phyloP scores from a whole-genome alignment of 2,113 vertebrate species.

The Oostethus manadensis region DNA sequence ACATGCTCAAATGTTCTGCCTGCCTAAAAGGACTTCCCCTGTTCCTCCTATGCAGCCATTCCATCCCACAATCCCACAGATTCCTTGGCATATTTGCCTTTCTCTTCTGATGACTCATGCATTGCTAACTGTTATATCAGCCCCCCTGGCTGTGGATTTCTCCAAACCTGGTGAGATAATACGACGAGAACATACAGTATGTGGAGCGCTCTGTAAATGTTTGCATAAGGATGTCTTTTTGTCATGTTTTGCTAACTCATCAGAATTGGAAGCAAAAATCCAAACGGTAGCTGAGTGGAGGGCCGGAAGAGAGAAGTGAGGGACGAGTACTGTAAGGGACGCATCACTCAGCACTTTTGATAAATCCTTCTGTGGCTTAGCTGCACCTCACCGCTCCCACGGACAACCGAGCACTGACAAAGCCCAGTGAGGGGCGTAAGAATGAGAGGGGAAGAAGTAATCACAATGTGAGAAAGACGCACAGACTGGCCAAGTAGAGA shows the following conservation, averaged over 20 bases:
- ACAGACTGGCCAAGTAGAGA: conserved; percentile 2
- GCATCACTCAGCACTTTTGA: conserved; percentile 26
- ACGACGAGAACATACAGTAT: conserved; percentile 5
- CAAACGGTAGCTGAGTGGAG: neutral
- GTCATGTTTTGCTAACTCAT: neutral
- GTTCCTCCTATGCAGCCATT: conserved; percentile 7
- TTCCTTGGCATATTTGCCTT: conserved; percentile 23
- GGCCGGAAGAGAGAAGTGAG: neutral
- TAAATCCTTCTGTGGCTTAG: conserved; percentile 22
- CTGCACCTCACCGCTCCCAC: neutral
- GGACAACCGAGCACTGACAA: neutral
- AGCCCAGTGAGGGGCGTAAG: conserved; percentile 1
- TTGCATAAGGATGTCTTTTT: neutral
- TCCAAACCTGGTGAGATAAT: conserved; percentile 13
- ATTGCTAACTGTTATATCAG: conserved; percentile 30
- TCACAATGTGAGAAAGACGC: conserved; percentile 14
- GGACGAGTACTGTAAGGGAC: conserved; percentile 23
- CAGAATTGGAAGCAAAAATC: neutral
- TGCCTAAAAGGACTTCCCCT: conserved; percentile 4
- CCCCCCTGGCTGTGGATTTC: conserved; percentile 30
- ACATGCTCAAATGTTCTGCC: neutral
- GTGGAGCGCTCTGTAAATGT: conserved; percentile 13
- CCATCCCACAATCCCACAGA: conserved; percentile 29
- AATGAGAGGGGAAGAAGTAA: conserved; percentile 5
- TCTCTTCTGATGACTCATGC: conserved; percentile 50